These are phyloP conservation scores for Ivindomyrus marchei DNA, from an alignment of 2,113 vertebrate genomes.

Conservation along the genomic window DNA sequence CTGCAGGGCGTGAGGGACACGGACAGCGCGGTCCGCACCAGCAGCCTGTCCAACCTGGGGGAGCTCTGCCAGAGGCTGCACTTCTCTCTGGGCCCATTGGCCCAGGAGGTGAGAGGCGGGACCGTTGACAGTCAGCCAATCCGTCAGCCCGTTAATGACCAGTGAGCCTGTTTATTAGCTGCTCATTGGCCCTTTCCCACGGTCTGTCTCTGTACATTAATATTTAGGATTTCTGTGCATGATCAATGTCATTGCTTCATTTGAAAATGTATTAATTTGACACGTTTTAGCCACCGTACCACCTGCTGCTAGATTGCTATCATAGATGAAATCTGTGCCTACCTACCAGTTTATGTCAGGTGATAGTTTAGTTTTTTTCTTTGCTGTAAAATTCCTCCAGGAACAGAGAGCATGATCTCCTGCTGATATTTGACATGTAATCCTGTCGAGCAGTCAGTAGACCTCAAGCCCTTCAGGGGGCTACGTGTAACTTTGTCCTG, in stretches of 20 bases:
- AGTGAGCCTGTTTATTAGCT: background rate
- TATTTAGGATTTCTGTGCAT: background rate
- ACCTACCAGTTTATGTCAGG: background rate
- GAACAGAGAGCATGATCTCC: background rate
- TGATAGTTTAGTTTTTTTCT: background rate
- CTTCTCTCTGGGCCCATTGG: constrained; percentile 72
- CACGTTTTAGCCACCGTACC: background rate
- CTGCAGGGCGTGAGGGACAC: constrained; percentile 69
- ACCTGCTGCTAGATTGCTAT: background rate
- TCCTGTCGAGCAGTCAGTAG: background rate
- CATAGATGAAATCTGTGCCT: background rate
- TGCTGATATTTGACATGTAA: background rate
- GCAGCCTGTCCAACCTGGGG: constrained; percentile 89
- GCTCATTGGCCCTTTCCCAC: background rate
- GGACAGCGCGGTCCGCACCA: constrained; percentile 68
- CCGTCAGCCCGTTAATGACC: background rate
- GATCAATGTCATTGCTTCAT: background rate
- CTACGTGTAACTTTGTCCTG: background rate
- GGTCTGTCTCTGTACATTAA: background rate
- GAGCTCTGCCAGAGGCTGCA: constrained; percentile 80
- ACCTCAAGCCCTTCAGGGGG: background rate
- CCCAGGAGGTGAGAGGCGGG: constrained; percentile 73
- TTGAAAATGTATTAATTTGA: background rate
- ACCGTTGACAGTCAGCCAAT: background rate
- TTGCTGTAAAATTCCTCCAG: background rate